Base-by-base conservation (phyloP, 2,113 vertebrate species). In the Pachyramphus minor region DNA sequence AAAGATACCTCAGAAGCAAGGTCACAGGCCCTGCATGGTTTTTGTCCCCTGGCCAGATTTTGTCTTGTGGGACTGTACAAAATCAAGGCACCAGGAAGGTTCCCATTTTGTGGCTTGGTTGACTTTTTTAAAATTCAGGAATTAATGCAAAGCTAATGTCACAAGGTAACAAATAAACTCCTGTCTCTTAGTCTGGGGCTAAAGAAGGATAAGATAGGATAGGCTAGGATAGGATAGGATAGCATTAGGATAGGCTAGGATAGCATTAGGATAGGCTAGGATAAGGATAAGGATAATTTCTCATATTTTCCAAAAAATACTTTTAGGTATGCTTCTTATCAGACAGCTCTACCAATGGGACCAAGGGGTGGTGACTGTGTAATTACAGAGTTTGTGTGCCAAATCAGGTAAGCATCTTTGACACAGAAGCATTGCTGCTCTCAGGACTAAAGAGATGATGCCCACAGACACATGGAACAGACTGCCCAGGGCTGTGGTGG, bases 141-240 rank as follows among this genome's bases (percentile, higher is more conserved):
- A 50, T 21, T 59, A 59, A 35, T 27, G 30, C 2, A 72, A 78
- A 59, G 3, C 9, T 52, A 30, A 6, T 21, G 8, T 79, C 21
- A 62, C 1, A 6, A 63, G 5, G 2, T 42, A 7, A 24, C 3
- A 0, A 67, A 39, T 24, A 55, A 90, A 33, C 1, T 75, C 13
- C 28, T 55, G 3, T 6, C 33, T 22, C 56, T 72, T 55, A 16
- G 14, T 42, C 5, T 64, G 9, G 9, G 4, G 4, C 3, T 82
- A 20, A 72, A 27, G 25, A 82, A 41, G 58, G 35, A 27, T 37
- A 19, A 17, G 19, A 30, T 19, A 49, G 37, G 50, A 5, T 13
- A 19, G 69, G 31, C 6, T 8, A 39, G 27, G 19, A 21, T 15
- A 39, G 45, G 45, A 20, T 15, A 49, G 45, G 45, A 35, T 14